Evolutionary conservation across 2,888 invertebrate species (phyloP).

Genomic region (Vannuccia rotundouncinata): DNA sequence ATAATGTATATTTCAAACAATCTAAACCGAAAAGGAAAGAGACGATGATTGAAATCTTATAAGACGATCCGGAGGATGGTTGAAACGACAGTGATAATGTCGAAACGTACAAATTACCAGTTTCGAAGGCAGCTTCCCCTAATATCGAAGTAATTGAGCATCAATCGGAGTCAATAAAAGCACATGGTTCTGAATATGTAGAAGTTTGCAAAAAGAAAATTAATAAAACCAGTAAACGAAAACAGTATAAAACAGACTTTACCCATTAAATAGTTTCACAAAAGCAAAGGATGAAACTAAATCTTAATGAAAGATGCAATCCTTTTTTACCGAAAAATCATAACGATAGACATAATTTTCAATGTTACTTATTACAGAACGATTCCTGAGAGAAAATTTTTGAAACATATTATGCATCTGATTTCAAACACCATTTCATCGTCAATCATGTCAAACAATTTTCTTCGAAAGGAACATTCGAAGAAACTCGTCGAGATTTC

Average conservation of each 20-base stretch:
- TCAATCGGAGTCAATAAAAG: background rate
- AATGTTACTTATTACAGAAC: slow-evolving; percentile 20
- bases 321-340: slow-evolving; percentile 1
- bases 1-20: background rate
- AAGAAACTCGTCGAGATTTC: background rate
- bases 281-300: slow-evolving; percentile 1
- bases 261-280: background rate
- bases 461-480: background rate
- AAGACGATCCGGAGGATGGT: background rate
- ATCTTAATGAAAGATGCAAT: slow-evolving; percentile 5
- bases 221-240: background rate
- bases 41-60: background rate
- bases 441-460: slow-evolving; percentile 17
- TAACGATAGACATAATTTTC: slow-evolving; percentile 17
- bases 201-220: too few species aligned
- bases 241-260: background rate
- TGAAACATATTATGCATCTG: background rate
- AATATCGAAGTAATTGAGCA: background rate
- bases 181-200: background rate
- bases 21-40: background rate
- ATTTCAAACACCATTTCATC: background rate
- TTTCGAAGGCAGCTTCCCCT: too few species aligned
- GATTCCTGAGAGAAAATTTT: slow-evolving; percentile 4
- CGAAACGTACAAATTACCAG: background rate
- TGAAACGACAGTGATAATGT: background rate